Percentiles rank a stretch among this genome's conserved stretches.
Conservation (phyloP, 2,113 vertebrate genomes). For the Paracanthobrama guichenoti region DNA sequence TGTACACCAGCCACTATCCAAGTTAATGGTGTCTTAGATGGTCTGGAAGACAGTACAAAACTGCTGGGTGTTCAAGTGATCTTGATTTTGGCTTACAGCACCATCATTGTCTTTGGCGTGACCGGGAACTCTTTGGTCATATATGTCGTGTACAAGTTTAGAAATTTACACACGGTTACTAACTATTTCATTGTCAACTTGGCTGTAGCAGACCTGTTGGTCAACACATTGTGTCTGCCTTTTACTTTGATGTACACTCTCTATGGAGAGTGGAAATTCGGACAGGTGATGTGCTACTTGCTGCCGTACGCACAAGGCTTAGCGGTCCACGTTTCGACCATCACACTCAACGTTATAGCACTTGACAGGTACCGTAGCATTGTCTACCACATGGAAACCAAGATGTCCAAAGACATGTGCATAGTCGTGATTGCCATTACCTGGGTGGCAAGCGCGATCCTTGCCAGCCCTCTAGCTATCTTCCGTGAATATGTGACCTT, state of each 20-base stretch:
- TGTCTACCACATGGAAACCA: constrained; percentile 91
- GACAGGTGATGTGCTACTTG: constrained; percentile 86
- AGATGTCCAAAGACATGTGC: constrained; percentile 89
- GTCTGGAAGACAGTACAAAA: constrained; percentile 87
- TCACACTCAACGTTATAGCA: constrained; percentile 92
- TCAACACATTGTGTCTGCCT: constrained; percentile 91
- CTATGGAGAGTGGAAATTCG: constrained; percentile 91
- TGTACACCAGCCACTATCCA: not conserved
- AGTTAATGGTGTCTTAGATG: constrained; percentile 56
- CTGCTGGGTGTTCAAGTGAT: constrained; percentile 87
- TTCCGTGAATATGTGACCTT: constrained; percentile 90
- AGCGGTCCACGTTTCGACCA: constrained; percentile 91
- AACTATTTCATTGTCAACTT: constrained; percentile 97
- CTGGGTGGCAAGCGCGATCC: constrained; percentile 87
- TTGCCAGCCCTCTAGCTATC: constrained; percentile 92
- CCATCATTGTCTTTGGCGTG: constrained; percentile 92
- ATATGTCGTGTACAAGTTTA: constrained; percentile 91
- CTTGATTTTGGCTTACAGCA: constrained; percentile 91
- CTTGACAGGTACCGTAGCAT: constrained; percentile 93
- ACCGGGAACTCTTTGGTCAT: constrained; percentile 93
- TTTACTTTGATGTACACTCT: constrained; percentile 94
- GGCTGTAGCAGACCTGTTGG: constrained; percentile 88
- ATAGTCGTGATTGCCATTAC: constrained; percentile 87
- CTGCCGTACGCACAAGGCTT: constrained; percentile 92
- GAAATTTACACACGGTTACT: constrained; percentile 90